Evolutionary conservation across 2,888 invertebrate genomes (phyloP).

Genomic region (Ichneumoninae sp.): DNA sequence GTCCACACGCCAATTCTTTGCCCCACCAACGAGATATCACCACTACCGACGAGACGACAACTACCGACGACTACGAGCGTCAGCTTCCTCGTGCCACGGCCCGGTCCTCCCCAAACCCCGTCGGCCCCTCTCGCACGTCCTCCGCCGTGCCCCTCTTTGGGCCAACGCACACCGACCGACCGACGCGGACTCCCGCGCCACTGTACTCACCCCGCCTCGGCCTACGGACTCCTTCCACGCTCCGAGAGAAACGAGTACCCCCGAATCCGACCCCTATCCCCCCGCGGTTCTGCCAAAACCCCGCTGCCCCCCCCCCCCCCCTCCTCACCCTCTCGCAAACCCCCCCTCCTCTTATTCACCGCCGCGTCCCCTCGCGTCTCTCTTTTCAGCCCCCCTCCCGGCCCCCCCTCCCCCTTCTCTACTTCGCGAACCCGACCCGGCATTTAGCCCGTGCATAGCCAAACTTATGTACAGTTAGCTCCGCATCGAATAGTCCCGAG

Average conservation of each 20-base stretch:
- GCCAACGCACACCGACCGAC: conserved; percentile 65
- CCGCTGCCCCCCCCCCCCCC: conserved; percentile 45
- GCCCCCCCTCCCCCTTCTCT: conserved; percentile 63
- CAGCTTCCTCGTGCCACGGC: conserved; percentile 58
- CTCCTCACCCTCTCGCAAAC: conserved; percentile 53
- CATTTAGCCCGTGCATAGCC: conserved; percentile 80
- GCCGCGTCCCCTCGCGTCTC: conserved; percentile 68
- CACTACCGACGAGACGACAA: conserved; percentile 50
- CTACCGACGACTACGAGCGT: conserved; percentile 50
- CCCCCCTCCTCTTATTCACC: conserved; percentile 59
- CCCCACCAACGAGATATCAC: conserved; percentile 71
- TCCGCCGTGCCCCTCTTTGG: conserved; percentile 61
- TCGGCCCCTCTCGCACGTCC: conserved; percentile 66
- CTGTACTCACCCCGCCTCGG: conserved; percentile 67
- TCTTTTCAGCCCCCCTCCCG: conserved; percentile 64
- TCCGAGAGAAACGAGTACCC: conserved; percentile 4
- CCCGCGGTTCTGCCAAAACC: conserved; percentile 62
- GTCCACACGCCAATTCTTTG: conserved; percentile 81
- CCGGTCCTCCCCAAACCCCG: conserved; percentile 71
- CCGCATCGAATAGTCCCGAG: conserved; percentile 76
- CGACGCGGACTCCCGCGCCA: conserved; percentile 69
- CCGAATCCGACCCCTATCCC: conserved; percentile 71
- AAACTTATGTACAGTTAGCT: conserved; percentile 82
- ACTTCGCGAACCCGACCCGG: conserved; percentile 74
- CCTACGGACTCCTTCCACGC: conserved; percentile 36